phyloP scores from a whole-genome alignment of 2,113 vertebrate genomes.

The Tupaia chinensis region DNA sequence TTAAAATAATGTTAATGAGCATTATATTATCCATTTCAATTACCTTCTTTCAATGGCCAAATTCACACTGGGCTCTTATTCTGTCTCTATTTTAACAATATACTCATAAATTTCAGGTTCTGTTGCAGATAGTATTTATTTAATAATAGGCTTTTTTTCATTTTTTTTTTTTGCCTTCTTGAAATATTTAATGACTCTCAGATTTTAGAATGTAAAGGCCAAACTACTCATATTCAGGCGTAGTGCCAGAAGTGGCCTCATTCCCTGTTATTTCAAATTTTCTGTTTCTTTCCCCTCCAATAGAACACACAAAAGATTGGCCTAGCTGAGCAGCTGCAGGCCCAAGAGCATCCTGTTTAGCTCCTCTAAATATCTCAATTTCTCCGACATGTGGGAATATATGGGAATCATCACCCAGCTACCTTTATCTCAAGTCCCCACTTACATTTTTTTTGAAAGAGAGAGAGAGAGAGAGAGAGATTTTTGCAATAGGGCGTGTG shows the following conservation, averaged over 20 bases:
- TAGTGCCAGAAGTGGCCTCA: not conserved
- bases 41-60: not conserved
- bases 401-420: not conserved
- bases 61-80: constrained; percentile 28
- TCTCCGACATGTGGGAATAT: not conserved
- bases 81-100: not conserved
- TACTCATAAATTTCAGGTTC: not conserved
- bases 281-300: not conserved
- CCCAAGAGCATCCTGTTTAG: not conserved
- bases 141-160: not conserved
- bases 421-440: not conserved
- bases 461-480: no score
- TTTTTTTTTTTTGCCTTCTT: not conserved
- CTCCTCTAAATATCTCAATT: not conserved
- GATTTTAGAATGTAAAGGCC: not conserved
- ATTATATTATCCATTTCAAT: not conserved
- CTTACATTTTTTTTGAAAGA: no score
- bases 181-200: not conserved
- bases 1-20: constrained; percentile 46
- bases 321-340: not conserved
- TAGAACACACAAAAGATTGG: not conserved
- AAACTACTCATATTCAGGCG: not conserved
- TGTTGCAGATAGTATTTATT: not conserved
- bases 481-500: no score
- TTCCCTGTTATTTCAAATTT: not conserved